These are phyloP conservation scores for Poecilia velifera DNA, from an alignment of 2,797 vertebrate species.

Conservation along the genomic window DNA sequence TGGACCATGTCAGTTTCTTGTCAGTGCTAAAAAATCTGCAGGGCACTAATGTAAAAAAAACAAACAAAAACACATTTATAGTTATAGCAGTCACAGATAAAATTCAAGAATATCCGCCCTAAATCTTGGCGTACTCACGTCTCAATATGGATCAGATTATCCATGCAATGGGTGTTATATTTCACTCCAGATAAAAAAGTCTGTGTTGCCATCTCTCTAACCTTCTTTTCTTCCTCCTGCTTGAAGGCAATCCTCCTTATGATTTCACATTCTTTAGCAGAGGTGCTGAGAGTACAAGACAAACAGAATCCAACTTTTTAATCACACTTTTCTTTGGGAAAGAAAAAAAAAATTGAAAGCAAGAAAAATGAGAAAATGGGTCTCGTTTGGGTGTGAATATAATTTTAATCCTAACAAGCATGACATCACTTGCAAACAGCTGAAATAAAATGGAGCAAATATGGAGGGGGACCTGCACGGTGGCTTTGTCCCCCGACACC, in stretches of 20 bases:
- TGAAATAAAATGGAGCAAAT: slow-evolving; percentile 72
- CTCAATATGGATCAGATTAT: slow-evolving; percentile 48
- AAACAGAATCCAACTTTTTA: slow-evolving; percentile 24
- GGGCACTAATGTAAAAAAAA: not conserved
- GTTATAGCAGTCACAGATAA: slow-evolving; percentile 46
- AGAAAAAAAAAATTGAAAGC: slow-evolving; percentile 8
- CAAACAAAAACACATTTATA: not conserved
- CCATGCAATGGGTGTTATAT: slow-evolving; percentile 38
- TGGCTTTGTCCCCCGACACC: slow-evolving; percentile 64
- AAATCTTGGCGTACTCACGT: slow-evolving; percentile 38
- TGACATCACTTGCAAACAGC: slow-evolving; percentile 76
- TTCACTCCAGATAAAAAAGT: slow-evolving; percentile 49
- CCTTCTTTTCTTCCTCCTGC: not conserved
- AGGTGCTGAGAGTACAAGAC: slow-evolving; percentile 35
- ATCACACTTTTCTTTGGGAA: slow-evolving; percentile 52
- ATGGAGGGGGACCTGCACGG: slow-evolving; percentile 69
- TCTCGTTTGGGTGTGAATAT: slow-evolving; percentile 63
- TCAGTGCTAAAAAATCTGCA: slow-evolving; percentile 42
- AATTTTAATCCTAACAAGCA: slow-evolving; percentile 77
- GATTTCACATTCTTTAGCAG: slow-evolving; percentile 26
- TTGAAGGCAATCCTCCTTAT: slow-evolving; percentile 5
- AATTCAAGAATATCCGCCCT: slow-evolving; percentile 37
- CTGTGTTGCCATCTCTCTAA: slow-evolving; percentile 16
- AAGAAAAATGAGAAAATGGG: slow-evolving; percentile 20
- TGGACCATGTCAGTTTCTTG: slow-evolving; percentile 38